Base-by-base conservation (phyloP, 2,113 vertebrate species). In the Podarcis raffonei region DNA sequence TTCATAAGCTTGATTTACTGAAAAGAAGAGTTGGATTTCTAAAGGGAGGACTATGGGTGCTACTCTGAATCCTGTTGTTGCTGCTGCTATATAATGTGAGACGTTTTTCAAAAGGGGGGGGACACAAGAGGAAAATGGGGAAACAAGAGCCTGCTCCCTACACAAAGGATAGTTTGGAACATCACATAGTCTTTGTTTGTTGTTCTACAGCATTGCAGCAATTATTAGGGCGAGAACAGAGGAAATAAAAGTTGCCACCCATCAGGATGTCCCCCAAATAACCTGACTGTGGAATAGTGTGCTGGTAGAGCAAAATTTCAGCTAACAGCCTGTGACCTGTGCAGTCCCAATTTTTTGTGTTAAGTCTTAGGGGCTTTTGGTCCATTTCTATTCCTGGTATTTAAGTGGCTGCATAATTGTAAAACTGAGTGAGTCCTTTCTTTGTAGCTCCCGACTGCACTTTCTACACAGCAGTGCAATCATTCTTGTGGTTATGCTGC, bases 41-140 rank as follows among this genome's bases (percentile, higher is more conserved):
- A 78, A 89, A 69, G 27, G 87, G 69, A 8, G 69, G 79, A 66
- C 78, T 75, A 89, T n/a, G 48, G 30, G 39, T 22, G 30, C 27
- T 69, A 18, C 13, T 68, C 27, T 78, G 16, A 68, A 48, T 3
- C 30, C 39, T 83, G 3, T 16, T 32, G 6, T 37, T 42, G 20
- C 59, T 42, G 4, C 59, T 25, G 8, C n/a, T 81, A 13, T 3
- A 32, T 81, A 15, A 90, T 5, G 71, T 91, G 32, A 77, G 79
- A 91, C 69, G 91, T 85, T 89, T 92, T 94, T 90, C 57, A 23
- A 42, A 62, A 32, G 2, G 35, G 32, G 88, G 88, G 76, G 89
- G 86, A 85, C 80, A 37, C 3, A 59, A 62, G 30, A 48, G 48
- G 48, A 53, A 59, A 80, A 57, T 18, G 13, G 81, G 82, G 90